phyloP scores from a whole-genome alignment of 1,140 invertebrate genomes.

The Pararge aegeria region DNA sequence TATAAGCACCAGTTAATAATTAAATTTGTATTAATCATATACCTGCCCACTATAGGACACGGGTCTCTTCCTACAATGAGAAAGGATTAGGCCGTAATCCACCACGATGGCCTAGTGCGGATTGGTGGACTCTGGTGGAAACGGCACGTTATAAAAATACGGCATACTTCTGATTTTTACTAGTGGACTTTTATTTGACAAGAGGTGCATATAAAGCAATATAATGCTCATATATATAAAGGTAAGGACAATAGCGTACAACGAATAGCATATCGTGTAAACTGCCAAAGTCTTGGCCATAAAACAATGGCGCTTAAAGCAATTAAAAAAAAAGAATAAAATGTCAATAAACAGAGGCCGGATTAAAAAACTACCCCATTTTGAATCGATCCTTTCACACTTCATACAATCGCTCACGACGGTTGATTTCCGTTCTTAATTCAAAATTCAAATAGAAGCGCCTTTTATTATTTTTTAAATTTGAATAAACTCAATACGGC shows the following conservation, averaged over 20 bases:
- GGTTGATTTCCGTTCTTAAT: slow-evolving; percentile 76
- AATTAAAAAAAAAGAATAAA: slow-evolving; percentile 46
- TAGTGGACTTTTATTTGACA: background rate
- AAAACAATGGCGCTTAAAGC: slow-evolving; percentile 37
- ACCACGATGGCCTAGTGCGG: no score
- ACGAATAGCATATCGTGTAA: slow-evolving; percentile 11
- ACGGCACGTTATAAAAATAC: background rate
- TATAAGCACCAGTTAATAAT: no score
- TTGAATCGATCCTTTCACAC: slow-evolving; percentile 76
- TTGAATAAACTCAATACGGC: slow-evolving; percentile 48
- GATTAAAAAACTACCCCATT: slow-evolving; percentile 59
- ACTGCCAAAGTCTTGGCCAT: slow-evolving; percentile 19
- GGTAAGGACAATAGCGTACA: slow-evolving; percentile 10
- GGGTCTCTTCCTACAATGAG: no score
- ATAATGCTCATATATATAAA: background rate
- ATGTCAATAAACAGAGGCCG: slow-evolving; percentile 60
- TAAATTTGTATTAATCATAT: no score
- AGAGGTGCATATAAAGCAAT: background rate
- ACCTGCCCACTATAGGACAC: no score
- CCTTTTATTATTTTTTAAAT: slow-evolving; percentile 47
- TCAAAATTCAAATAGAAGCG: slow-evolving; percentile 72
- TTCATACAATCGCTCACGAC: slow-evolving; percentile 70
- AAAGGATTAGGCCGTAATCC: no score
- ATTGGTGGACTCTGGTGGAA: no score
- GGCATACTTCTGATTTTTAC: no score